Evolutionary conservation across 2,113 vertebrate species (phyloP), one percentile per base, ranked within the genome.

Genomic region (Pseudorhombus dupliciocellatus): DNA sequence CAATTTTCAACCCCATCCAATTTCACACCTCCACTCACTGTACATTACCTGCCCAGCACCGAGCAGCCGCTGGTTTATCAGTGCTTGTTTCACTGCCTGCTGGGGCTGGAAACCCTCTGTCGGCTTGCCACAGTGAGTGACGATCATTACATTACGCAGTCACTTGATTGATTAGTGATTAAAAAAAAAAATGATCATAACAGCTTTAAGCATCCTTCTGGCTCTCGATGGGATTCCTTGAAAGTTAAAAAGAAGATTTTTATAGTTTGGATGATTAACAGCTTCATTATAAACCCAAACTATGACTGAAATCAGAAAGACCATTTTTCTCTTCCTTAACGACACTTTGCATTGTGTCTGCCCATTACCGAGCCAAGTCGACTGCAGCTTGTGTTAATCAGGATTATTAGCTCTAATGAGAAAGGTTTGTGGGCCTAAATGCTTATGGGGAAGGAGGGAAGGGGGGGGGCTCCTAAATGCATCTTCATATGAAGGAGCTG

Each of bases 1-100:
- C 75, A 85, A 69, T 55, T 79, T 82, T 60, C 75, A 67, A 42
- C 57, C 70, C 63, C 28, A 80, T 81, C 63, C 69, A 88, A 85
- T 85, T 85, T 84, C 83, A 88, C 83, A 85, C 75, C 70, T 66
- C 73, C 68, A 66, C 73, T 67, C 76, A 59, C 63, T 70, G 68
- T 22, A 28, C 34, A 54, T 67, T 44, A 69, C 73, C 61, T 26
- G 74, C 65, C 56, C 62, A 14, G 48, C 69, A 24, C 57, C 57
- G 24, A 44, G 21, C 75, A 68, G 75, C 62, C 31, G 68, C 46
- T 25, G 1, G 37, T 72, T 79, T 76, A 57, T 66, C 66, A 4
- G 25, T 18, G 25, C 66, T 60, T 79, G 57, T 58, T 58, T 64
- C 22, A 3, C 40, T 61, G 63, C 76, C 73, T 25, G 60, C 76